These are phyloP conservation scores for Pseudochirops corinnae DNA, from an alignment of 2,797 vertebrate species.

Conservation along the genomic window DNA sequence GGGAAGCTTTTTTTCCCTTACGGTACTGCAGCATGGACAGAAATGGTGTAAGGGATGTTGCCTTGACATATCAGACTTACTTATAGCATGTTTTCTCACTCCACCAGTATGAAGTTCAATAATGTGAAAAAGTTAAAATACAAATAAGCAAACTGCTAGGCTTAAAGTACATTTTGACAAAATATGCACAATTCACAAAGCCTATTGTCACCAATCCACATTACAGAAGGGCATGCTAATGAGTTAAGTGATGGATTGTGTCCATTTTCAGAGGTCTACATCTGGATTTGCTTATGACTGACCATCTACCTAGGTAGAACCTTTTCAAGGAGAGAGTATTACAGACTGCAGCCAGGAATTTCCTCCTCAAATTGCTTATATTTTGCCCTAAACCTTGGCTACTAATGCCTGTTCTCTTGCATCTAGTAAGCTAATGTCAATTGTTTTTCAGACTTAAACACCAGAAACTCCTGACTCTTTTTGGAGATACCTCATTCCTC, in stretches of 20 bases:
- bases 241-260: not conserved
- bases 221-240: not conserved
- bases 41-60: not conserved
- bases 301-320: not conserved
- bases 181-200: not conserved
- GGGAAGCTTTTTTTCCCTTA: constrained; percentile 39
- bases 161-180: constrained; percentile 40
- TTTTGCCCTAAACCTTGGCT: constrained; percentile 10
- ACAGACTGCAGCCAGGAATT: constrained; percentile 9
- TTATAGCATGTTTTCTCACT: constrained; percentile 44
- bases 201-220: not conserved
- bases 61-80: constrained; percentile 12
- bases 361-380: constrained; percentile 5
- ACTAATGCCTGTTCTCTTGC: constrained; percentile 10
- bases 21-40: not conserved
- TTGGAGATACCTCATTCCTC: constrained; percentile 56
- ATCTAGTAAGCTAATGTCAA: constrained; percentile 26
- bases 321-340: constrained; percentile 37
- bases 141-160: constrained; percentile 21
- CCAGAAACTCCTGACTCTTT: constrained; percentile 21
- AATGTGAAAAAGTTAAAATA: constrained; percentile 43
- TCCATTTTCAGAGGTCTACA: constrained; percentile 9
- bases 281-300: constrained; percentile 34
- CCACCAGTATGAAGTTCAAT: not conserved
- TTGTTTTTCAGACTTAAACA: constrained; percentile 46